phyloP scores from a whole-genome alignment of 2,113 vertebrate species.

The Arizona elegans region DNA sequence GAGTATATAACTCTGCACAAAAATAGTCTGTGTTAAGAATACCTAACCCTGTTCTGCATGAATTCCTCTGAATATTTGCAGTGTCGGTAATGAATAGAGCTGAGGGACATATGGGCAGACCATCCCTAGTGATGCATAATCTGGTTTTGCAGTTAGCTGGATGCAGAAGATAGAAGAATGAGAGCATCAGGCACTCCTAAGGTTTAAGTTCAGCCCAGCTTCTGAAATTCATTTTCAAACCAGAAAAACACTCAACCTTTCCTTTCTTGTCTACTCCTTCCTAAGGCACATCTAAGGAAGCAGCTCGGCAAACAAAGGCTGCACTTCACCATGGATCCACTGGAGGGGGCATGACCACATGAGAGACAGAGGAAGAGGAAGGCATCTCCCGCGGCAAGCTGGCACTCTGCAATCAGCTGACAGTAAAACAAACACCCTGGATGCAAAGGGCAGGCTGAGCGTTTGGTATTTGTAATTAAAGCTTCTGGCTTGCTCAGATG shows the following conservation, averaged over 20 bases:
- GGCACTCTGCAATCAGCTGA: not conserved
- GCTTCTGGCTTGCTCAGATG: conserved; percentile 21
- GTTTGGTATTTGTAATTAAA: not conserved
- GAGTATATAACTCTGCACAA: not conserved
- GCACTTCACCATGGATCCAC: not conserved
- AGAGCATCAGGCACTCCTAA: conserved; percentile 25
- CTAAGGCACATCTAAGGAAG: conserved; percentile 46
- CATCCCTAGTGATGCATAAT: not conserved
- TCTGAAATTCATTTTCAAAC: not conserved
- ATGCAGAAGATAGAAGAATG: conserved; percentile 55
- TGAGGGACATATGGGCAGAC: conserved; percentile 30
- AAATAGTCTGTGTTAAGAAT: conserved; percentile 8
- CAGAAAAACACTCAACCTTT: conserved; percentile 59
- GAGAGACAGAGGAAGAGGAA: conserved; percentile 14
- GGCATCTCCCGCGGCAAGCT: not conserved
- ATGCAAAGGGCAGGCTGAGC: conserved; percentile 17
- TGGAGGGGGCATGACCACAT: not conserved
- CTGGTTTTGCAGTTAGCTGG: conserved; percentile 45
- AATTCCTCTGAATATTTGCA: conserved; percentile 48
- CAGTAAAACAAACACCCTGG: not conserved
- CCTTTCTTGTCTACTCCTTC: not conserved
- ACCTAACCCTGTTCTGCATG: conserved; percentile 26
- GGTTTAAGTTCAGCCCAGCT: conserved; percentile 41
- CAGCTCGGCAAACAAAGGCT: conserved; percentile 20
- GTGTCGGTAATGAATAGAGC: conserved; percentile 31